Evolutionary conservation across 92 coral and sea anemone genomes (phyloP), one percentile per base, ranked within the genome.

Genomic region (Pocillopora meandrina): DNA sequence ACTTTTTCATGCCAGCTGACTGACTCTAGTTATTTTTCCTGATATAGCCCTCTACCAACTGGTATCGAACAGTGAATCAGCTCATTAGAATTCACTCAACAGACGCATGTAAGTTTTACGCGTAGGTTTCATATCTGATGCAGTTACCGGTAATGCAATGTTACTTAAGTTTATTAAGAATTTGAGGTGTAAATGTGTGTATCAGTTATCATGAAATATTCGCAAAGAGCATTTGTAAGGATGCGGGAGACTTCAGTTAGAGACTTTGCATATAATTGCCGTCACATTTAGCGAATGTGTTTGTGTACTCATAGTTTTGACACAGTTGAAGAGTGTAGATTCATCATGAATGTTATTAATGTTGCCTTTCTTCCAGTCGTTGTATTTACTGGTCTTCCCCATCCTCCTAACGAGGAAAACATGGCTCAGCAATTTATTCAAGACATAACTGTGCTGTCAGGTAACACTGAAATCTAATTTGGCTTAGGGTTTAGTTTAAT

Each of bases 351-450:
- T 42, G 4, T 42, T 42, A 42, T 42, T 42, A 7, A 42, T 42
- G 52, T 42, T 7, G 52, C 52, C 8, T 42, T 58, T 1, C 9
- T 59, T 81, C 8, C 56, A 96, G 98, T 80, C 67, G 98, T 96
- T 16, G 91, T 96, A 55, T 94, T 96, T 85, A 94, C 98, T 2
- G 97, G 98, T n/a, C 90, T 96, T 5, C 98, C 98, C 8, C 96
- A 87, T 75, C 96, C 97, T 35, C 98, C 98, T 13, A 83, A 81
- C 36, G 92, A 88, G 34, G 98, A 94, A 66, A 94, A 80, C 89
- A 92, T 92, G 93, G 82, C 91, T 16, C 90, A 89, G 70, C 92
- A 83, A 66, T 96, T 92, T 74, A 84, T 96, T 68, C 96, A 91
- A 62, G 96, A 96, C 70, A 89, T 94, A 61, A 65, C 90, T 26